phyloP scores from a whole-genome alignment of 1,140 invertebrate genomes.

The Drosophila repleta region DNA sequence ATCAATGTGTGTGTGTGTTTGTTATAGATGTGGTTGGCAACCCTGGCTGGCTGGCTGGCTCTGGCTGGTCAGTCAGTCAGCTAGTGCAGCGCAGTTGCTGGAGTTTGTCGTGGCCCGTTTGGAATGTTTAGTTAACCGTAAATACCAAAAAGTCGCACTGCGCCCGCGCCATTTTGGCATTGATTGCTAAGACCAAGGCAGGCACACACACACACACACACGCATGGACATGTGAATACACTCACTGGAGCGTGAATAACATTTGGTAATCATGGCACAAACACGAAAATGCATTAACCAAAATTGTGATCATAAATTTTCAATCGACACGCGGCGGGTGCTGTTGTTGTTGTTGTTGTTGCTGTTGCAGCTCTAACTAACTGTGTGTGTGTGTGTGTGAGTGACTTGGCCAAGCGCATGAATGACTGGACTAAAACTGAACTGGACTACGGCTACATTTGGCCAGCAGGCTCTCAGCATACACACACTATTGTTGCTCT shows the following conservation, averaged over 20 bases:
- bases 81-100: constrained; percentile 7
- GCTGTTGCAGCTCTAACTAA: constrained; percentile 44
- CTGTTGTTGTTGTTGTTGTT: constrained; percentile 43
- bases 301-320: constrained; percentile 83
- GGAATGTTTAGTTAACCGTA: constrained; percentile 80
- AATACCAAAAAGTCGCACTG: constrained; percentile 64
- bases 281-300: constrained; percentile 83
- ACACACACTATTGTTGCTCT: constrained; percentile 45
- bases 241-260: constrained; percentile 80
- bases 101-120: constrained; percentile 64
- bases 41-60: constrained; percentile 12
- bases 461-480: constrained; percentile 51
- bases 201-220: constrained; percentile 17
- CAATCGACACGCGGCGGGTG: constrained; percentile 81
- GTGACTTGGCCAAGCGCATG: constrained; percentile 54
- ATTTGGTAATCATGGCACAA: constrained; percentile 82
- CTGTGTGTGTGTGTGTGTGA: constrained; percentile 34
- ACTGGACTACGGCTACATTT: constrained; percentile 65
- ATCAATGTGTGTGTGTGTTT: neutral
- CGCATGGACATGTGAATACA: constrained; percentile 48
- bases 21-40: constrained; percentile 10
- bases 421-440: constrained; percentile 70
- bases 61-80: constrained; percentile 17
- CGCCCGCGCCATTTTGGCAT: constrained; percentile 75
- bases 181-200: constrained; percentile 64